Conservation (phyloP, 2,888 invertebrate genomes). For the Lasioglossum zephyrum region DNA sequence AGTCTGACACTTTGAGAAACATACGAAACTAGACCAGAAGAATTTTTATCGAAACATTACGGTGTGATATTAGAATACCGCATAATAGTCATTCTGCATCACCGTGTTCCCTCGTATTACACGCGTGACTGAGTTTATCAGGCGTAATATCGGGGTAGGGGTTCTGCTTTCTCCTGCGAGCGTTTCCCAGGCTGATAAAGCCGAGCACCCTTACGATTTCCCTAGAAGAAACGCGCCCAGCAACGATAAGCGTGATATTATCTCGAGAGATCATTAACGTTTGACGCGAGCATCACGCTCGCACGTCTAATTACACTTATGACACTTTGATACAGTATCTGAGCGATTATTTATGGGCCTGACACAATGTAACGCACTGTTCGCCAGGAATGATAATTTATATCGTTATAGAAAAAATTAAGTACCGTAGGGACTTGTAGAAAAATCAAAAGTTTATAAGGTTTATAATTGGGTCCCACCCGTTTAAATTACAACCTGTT, state of each 20-base stretch:
- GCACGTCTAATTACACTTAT: constrained; percentile 19
- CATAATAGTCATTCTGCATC: constrained; percentile 59
- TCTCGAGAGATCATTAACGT: constrained; percentile 22
- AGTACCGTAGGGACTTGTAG: not conserved
- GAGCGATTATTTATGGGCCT: not conserved
- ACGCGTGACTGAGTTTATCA: constrained; percentile 22
- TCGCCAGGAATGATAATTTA: not conserved
- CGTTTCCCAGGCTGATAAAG: constrained; percentile 31
- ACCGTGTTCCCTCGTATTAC: not conserved
- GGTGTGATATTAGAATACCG: constrained; percentile 36
- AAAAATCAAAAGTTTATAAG: too few species aligned
- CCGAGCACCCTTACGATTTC: constrained; percentile 21
- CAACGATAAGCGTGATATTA: constrained; percentile 18
- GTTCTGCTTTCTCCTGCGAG: not conserved
- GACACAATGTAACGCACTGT: not conserved
- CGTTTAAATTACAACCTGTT: too few species aligned
- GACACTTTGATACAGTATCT: not conserved
- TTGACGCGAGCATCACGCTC: constrained; percentile 18
- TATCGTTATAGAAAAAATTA: not conserved
- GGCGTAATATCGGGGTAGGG: not conserved
- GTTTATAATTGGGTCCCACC: too few species aligned
- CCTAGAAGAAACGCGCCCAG: constrained; percentile 12
- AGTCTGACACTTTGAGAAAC: not conserved
- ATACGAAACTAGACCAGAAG: not conserved
- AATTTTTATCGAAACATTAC: not conserved